Evolutionary conservation across 2,888 invertebrate genomes (phyloP).

Genomic region (Encarsia formosa): DNA sequence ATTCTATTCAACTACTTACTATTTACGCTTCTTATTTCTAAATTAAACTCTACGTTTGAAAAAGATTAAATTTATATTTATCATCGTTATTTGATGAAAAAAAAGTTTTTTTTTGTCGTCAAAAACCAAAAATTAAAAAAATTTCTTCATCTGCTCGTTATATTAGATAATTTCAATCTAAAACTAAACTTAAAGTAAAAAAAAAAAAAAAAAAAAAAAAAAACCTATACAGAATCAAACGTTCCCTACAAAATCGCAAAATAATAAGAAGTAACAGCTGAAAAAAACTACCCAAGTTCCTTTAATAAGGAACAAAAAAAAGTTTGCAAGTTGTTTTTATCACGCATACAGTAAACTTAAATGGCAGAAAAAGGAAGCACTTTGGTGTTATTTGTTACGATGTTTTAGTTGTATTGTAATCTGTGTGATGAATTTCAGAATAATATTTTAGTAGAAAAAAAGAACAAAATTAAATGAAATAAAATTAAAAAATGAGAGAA

Average conservation of each 20-base stretch:
- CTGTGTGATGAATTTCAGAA: no score
- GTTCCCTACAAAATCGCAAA: slow-evolving; percentile 19
- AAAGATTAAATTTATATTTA: slow-evolving; percentile 19
- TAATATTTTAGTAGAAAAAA: no score
- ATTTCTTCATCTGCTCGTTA: no score
- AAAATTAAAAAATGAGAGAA: no score
- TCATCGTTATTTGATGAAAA: slow-evolving; percentile 13
- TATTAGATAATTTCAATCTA: slow-evolving; percentile 20
- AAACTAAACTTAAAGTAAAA: slow-evolving; percentile 12
- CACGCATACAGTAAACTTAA: slow-evolving; percentile 16
- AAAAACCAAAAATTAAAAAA: no score
- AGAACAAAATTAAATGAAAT: no score
- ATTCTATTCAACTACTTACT: slow-evolving; percentile 18
- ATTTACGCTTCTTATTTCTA: slow-evolving; percentile 25
- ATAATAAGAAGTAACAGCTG: slow-evolving; percentile 10
- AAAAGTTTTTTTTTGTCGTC: slow-evolving; percentile 10
- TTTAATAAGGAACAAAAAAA: slow-evolving; percentile 13
- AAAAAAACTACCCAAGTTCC: slow-evolving; percentile 14
- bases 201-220: slow-evolving; percentile 17
- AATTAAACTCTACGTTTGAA: slow-evolving; percentile 22
- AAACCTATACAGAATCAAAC: slow-evolving; percentile 17
- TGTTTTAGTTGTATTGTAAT: no score
- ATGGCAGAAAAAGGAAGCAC: slow-evolving; percentile 25
- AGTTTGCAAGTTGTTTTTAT: slow-evolving; percentile 8
- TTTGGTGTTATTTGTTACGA: slow-evolving; percentile 16